Base-by-base conservation (phyloP, 2,888 invertebrate genomes). In the Tenthredo notha region DNA sequence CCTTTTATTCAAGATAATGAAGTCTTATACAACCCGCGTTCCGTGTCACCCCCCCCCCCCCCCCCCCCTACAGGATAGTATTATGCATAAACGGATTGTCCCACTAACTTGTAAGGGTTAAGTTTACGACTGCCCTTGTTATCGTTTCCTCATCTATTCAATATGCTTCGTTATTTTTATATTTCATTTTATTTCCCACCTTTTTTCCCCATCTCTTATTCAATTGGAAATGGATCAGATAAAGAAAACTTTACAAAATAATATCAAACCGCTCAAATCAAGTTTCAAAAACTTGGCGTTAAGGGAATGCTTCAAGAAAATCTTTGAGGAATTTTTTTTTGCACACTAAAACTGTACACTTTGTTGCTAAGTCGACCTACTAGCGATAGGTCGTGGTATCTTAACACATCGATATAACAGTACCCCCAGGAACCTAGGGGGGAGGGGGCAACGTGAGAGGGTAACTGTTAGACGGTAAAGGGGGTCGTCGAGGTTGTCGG, bases 31-130 rank as follows among this genome's bases (percentile, higher is more conserved):
- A 91, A 90, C 88, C 90, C 88, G 88, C 88, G 85, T 83, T 86
- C 85, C 86, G 86, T 86, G 86, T 85, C 90, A 90, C 88, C 29
- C 83, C 40, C 37, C 83, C 40, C 21, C 89, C 90, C 90, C 88
- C 29, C 83, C 40, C 37, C 83, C 40, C 21, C 89, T 89, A 90
- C 90, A 85, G 88, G 90, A 86, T 89, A 87, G 90, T 92, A 92
- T 92, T 93, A 92, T 92, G 91, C 92, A 93, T 93, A 93, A 93
- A 92, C 88, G 93, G 93, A 93, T 93, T 93, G 93, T 93, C 92
- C 93, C 92, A 92, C 92, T 91, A 93, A 93, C 92, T 93, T 93
- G 92, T 92, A 92, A 92, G 92, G 92, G 91, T 92, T 92, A 93
- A 92, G 92, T 93, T 93, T 92, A 92, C 90, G 54, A 70, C 83